Evolutionary conservation across 2,797 vertebrate species (phyloP), one percentile per base, ranked within the genome.

Genomic region (Poecilia picta): DNA sequence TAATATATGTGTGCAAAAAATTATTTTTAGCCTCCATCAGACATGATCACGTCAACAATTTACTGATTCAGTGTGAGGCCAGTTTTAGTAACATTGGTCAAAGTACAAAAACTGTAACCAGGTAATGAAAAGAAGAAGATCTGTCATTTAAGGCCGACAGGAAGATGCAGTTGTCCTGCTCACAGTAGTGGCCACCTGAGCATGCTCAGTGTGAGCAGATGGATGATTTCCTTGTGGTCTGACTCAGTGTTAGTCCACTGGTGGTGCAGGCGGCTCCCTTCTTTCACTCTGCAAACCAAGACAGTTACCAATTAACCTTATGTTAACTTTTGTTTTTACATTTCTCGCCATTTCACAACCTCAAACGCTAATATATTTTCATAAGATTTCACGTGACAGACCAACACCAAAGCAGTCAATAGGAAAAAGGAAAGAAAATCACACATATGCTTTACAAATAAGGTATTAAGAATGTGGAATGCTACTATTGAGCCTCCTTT

Each of bases 211-310:
- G 78, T 78, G 76, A 88, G 79, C 81, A 89, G 88, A 76, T 88
- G 78, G 76, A 68, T 84, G 89, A 87, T 73, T 85, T 88, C 39
- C 82, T 85, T 85, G 75, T 72, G 83, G 74, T 88, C 57, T 31
- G 79, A 64, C 45, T 78, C 78, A 0, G 43, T 73, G 91, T 88
- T 98, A 99, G 91, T 99, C 98, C 89, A 99, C 91, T 62, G 98
- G 97, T 72, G 98, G 98, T 43, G 97, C 96, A 81, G 98, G 98
- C 64, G 98, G 98, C 64, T 97, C 97, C 92, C 96, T 94, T 81
- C 94, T 92, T 89, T 95, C 93, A 39, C 85, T 94, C 95, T 96
- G 87, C 15, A 89, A 80, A 74, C 13, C 46, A 84, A 88, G 45
- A 85, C 5, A 76, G 72, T 31, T 36, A 59, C 2, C 23, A 31